A percentile compares a stretch with the other conserved stretches of the same genome.
Evolutionary conservation across 2,113 vertebrate species (phyloP).

Genomic region (Speoplatyrhinus poulsoni): DNA sequence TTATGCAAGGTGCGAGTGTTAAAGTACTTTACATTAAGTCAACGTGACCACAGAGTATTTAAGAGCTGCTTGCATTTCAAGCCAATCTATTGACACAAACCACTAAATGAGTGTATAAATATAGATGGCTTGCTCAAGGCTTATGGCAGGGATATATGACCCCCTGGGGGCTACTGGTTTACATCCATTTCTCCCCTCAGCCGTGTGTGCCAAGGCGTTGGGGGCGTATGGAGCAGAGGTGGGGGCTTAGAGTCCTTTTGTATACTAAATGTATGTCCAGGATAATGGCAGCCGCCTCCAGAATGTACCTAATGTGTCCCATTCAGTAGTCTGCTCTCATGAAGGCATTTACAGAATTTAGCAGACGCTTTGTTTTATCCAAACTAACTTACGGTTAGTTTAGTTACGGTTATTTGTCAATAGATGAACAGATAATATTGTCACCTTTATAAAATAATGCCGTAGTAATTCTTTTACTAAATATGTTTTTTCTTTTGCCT

Average conservation of each 20-base stretch:
- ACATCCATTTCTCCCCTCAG: background rate
- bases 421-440: no score
- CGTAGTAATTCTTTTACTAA: no score
- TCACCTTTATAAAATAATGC: no score
- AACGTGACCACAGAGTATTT: constrained; percentile 49
- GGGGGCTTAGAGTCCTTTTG: background rate
- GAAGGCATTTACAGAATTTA: no score
- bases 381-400: no score
- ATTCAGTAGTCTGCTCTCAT: constrained; percentile 16
- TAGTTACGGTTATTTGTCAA: no score
- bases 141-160: constrained; percentile 53
- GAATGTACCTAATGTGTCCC: background rate
- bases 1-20: constrained; percentile 18
- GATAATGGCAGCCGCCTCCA: constrained; percentile 31
- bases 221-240: constrained; percentile 25
- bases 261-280: constrained; percentile 39
- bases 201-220: constrained; percentile 26
- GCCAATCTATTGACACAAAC: constrained; percentile 59
- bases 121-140: constrained; percentile 62
- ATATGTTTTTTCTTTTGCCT: no score
- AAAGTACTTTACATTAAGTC: constrained; percentile 38
- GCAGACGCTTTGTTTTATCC: no score
- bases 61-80: constrained; percentile 43
- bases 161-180: constrained; percentile 43
- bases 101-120: constrained; percentile 66